phyloP scores from a whole-genome alignment of 2,797 vertebrate species.

The Amniataba percoides region DNA sequence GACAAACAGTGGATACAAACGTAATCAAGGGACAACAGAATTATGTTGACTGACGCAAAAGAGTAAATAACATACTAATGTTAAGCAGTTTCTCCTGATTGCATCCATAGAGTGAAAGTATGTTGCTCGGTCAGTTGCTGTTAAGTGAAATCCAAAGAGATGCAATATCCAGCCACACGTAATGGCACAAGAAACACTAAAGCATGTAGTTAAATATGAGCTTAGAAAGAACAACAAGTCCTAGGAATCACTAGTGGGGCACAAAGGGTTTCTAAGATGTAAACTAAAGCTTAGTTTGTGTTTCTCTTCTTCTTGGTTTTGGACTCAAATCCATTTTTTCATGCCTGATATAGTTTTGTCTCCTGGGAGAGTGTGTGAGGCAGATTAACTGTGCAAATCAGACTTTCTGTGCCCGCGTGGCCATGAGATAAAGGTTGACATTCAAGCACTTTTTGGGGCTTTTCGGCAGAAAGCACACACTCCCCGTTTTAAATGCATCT shows the following conservation, averaged over 20 bases:
- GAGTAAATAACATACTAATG: not conserved
- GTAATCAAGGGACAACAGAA: not conserved
- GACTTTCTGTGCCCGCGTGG: constrained; percentile 8
- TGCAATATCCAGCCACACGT: not conserved
- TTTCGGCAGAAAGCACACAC: not conserved
- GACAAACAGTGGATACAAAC: constrained; percentile 1
- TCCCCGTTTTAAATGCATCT: constrained; percentile 5
- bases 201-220: not conserved
- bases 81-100: not conserved
- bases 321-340: not conserved
- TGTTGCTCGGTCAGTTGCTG: constrained; percentile 3
- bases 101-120: constrained; percentile 22
- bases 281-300: not conserved
- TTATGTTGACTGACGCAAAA: not conserved
- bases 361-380: constrained; percentile 8
- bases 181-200: constrained; percentile 1
- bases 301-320: not conserved
- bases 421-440: constrained; percentile 3
- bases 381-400: constrained; percentile 10
- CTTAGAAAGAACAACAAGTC: not conserved
- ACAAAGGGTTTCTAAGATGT: constrained; percentile 4
- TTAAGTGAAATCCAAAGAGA: constrained; percentile 3
- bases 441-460: not conserved
- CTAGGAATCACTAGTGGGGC: not conserved
- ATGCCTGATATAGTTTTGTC: not conserved